Conservation (phyloP, 2,888 invertebrate species). For the Agelastica alni region DNA sequence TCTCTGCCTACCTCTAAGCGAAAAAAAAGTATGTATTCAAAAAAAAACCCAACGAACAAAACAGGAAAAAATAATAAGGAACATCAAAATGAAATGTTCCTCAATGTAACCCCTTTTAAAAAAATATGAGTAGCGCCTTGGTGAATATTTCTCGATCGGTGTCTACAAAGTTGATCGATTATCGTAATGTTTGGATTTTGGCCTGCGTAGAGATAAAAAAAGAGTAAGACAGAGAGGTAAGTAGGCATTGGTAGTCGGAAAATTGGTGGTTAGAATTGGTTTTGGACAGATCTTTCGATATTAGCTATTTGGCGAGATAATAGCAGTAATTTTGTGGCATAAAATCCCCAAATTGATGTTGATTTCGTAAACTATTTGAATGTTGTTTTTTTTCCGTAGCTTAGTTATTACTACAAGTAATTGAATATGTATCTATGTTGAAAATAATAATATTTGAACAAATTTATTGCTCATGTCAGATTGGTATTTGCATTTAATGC, state of each 20-base stretch:
- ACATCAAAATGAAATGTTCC: too few species aligned
- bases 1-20: too few species aligned
- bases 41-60: too few species aligned
- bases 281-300: background rate
- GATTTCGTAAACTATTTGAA: slow-evolving; percentile 4
- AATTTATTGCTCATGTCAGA: too few species aligned
- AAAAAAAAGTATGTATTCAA: too few species aligned
- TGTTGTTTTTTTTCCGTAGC: too few species aligned
- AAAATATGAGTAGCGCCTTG: background rate
- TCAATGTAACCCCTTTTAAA: background rate
- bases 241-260: slow-evolving; percentile 9
- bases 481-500: too few species aligned
- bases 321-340: slow-evolving; percentile 9
- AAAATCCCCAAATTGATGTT: slow-evolving; percentile 1
- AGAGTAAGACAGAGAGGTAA: slow-evolving; percentile 12
- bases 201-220: slow-evolving; percentile 17
- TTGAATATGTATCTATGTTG: too few species aligned
- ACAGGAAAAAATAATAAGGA: too few species aligned
- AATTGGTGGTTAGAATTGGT: slow-evolving; percentile 8
- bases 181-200: slow-evolving; percentile 25
- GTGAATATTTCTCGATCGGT: slow-evolving; percentile 10
- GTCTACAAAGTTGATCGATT: slow-evolving; percentile 15
- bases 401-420: too few species aligned
- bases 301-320: background rate
- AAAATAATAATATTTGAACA: too few species aligned